Percentiles rank a stretch among this genome's conserved stretches.
Evolutionary conservation across 2,113 vertebrate genomes (phyloP).

Genomic region (Aldabrachelys gigantea): DNA sequence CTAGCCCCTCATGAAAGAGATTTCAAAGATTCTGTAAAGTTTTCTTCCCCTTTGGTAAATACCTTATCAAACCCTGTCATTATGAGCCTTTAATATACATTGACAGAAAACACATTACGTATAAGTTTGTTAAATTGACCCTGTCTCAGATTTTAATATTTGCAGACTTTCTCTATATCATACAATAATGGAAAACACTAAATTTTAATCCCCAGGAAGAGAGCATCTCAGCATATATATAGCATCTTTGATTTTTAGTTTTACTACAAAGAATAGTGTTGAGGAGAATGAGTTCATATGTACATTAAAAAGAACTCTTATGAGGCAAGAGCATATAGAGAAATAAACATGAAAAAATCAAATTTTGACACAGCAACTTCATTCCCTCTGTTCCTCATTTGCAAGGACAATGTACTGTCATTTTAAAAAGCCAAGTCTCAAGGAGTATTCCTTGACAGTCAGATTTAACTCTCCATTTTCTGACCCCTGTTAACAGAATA

Average conservation of each 20-base stretch:
- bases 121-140: neutral
- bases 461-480: slow-evolving; percentile 37
- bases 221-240: neutral
- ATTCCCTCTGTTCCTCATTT: neutral
- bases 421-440: slow-evolving; percentile 23
- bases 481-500: neutral
- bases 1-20: neutral
- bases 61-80: neutral
- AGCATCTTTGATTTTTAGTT: slow-evolving; percentile 56
- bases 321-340: slow-evolving; percentile 46
- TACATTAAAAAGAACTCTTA: neutral
- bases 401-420: slow-evolving; percentile 37
- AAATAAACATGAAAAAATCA: slow-evolving; percentile 59
- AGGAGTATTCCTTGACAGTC: neutral
- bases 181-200: neutral
- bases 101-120: neutral
- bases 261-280: neutral
- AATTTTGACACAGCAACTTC: slow-evolving; percentile 13
- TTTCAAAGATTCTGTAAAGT: neutral
- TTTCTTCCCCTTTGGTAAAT: neutral
- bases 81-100: neutral
- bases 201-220: slow-evolving; percentile 7
- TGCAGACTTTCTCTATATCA: neutral
- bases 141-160: fast-evolving
- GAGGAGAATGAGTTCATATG: neutral